phyloP scores from a whole-genome alignment of 2,888 invertebrate genomes.

The Dioctria linearis region DNA sequence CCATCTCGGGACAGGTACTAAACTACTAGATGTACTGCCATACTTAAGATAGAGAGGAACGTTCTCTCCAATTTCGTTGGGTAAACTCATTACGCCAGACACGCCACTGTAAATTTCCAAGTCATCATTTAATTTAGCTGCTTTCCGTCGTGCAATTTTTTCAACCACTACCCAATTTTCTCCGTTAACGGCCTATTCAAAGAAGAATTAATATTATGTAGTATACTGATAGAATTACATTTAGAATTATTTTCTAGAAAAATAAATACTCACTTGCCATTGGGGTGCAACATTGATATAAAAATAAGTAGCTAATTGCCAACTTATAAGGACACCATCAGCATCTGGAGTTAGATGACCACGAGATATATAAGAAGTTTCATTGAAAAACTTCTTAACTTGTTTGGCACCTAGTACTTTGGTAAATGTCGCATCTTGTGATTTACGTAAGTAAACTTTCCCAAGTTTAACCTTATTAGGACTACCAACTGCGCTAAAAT shows the following conservation, averaged over 20 bases:
- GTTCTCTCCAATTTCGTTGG: conserved; percentile 60
- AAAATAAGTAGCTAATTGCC: conserved; percentile 71
- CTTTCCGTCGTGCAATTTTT: conserved; percentile 66
- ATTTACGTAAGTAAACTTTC: no score
- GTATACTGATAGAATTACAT: background rate
- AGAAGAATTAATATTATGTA: background rate
- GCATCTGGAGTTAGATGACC: conserved; percentile 72
- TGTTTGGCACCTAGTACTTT: background rate
- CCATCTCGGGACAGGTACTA: conserved; percentile 70
- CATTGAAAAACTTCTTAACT: conserved; percentile 63
- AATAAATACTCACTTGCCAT: conserved; percentile 66
- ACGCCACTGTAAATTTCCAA: conserved; percentile 71
- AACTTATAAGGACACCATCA: conserved; percentile 71
- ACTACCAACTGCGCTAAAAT: background rate
- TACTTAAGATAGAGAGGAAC: conserved; percentile 67
- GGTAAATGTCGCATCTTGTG: no score
- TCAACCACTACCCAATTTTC: conserved; percentile 72
- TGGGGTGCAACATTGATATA: conserved; percentile 72
- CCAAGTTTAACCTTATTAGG: no score
- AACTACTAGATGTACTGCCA: conserved; percentile 60
- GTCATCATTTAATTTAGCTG: conserved; percentile 64
- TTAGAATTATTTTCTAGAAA: conserved; percentile 49
- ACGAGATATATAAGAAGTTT: conserved; percentile 67
- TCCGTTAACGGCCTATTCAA: conserved; percentile 66
- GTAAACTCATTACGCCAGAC: conserved; percentile 67